Percentiles rank a stretch among this genome's conserved stretches.
phyloP scores from a whole-genome alignment of 2,113 vertebrate species.

The Zootoca vivipara region DNA sequence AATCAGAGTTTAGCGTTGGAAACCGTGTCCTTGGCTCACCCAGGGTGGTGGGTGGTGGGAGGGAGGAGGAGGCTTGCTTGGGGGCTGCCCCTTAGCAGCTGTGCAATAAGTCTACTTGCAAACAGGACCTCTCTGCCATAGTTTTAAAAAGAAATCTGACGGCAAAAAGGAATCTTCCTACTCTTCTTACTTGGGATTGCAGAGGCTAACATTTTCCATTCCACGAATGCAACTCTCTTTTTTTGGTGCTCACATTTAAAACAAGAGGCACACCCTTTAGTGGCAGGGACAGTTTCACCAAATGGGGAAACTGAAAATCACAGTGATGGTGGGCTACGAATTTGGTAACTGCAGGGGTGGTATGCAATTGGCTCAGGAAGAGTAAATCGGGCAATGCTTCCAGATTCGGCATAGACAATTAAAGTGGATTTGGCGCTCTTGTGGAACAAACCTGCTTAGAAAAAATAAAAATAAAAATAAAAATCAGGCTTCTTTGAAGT shows the following conservation, averaged over 20 bases:
- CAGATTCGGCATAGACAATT: too few species aligned
- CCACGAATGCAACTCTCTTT: not conserved
- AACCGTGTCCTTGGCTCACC: slow-evolving; percentile 13
- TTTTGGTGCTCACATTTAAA: not conserved
- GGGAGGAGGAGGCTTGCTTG: not conserved
- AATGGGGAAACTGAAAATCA: not conserved
- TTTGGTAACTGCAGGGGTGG: not conserved
- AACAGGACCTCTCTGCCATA: not conserved
- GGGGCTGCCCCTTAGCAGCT: not conserved
- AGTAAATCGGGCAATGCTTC: not conserved
- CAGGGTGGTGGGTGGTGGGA: not conserved
- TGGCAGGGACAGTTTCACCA: not conserved
- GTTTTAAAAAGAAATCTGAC: not conserved
- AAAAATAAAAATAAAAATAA: too few species aligned
- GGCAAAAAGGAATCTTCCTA: not conserved
- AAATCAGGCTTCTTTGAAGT: too few species aligned
- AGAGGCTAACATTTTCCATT: not conserved
- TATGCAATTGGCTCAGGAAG: not conserved
- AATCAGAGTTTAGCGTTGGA: slow-evolving; percentile 2
- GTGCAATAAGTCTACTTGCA: not conserved
- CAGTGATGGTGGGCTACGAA: not conserved
- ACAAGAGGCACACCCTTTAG: not conserved
- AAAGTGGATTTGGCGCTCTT: too few species aligned
- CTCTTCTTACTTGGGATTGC: not conserved
- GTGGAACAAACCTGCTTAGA: too few species aligned